phyloP scores from a whole-genome alignment of 2,113 vertebrate genomes.

The Melanerpes aurifrons region DNA sequence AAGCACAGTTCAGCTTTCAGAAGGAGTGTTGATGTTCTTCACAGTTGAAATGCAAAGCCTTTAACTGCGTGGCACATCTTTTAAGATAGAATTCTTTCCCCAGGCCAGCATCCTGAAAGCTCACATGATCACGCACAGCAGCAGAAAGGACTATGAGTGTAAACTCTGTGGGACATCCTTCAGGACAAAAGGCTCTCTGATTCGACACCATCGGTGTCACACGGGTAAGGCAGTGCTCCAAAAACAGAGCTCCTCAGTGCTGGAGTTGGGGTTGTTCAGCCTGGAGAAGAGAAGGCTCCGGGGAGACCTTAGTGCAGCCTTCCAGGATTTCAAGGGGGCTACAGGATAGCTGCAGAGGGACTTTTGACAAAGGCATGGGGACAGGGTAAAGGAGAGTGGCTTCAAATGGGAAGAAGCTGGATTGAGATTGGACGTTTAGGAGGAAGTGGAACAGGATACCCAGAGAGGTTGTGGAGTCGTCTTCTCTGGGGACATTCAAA shows the following conservation, averaged over 20 bases:
- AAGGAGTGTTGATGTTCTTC: not conserved
- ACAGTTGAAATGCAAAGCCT: not conserved
- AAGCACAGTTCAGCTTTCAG: not conserved
- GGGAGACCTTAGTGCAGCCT: no score
- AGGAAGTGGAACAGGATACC: no score
- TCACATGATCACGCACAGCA: conserved; percentile 95
- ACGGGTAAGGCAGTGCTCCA: conserved; percentile 80
- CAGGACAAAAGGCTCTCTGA: conserved; percentile 96
- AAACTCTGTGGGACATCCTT: conserved; percentile 91
- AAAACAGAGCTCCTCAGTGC: not conserved
- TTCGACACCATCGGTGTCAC: conserved; percentile 94
- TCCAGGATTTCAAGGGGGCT: no score
- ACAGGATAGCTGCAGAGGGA: no score
- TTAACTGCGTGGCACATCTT: rapidly evolving
- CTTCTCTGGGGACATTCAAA: no score
- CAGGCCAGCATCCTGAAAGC: conserved; percentile 96
- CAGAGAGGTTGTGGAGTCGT: no score
- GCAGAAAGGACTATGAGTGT: conserved; percentile 93
- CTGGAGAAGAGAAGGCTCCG: no score
- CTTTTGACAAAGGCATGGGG: no score
- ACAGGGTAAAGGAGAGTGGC: no score
- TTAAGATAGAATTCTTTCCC: not conserved
- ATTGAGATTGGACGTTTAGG: no score
- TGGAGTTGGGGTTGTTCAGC: not conserved
- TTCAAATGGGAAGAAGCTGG: no score